Conservation (phyloP, 2,113 vertebrate species). For the Carassius auratus region DNA sequence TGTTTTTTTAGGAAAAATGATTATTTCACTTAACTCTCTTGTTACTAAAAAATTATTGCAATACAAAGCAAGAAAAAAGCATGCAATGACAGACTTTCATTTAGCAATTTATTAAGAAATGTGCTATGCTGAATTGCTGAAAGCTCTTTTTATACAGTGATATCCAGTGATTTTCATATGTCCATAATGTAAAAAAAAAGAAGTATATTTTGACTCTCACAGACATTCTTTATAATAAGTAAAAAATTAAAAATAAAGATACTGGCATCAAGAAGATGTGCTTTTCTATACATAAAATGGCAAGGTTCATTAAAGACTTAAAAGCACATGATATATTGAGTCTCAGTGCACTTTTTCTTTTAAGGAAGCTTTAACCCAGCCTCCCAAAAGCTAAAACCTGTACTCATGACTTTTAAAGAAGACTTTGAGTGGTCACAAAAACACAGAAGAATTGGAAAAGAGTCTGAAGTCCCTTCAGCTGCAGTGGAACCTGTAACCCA, state of each 20-base stretch:
- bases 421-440: slow-evolving; percentile 20
- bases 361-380: not conserved
- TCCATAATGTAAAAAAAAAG: not conserved
- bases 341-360: slow-evolving; percentile 41
- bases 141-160: not conserved
- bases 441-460: not conserved
- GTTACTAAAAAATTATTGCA: slow-evolving; percentile 6
- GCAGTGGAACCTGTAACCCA: slow-evolving; percentile 6
- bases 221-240: not conserved
- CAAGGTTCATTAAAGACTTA: slow-evolving; percentile 19
- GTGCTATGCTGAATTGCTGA: slow-evolving; percentile 4
- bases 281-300: slow-evolving; percentile 27
- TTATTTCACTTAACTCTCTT: not conserved
- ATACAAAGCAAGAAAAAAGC: not conserved
- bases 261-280: slow-evolving; percentile 26
- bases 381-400: slow-evolving; percentile 7
- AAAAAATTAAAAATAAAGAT: not conserved
- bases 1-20: slow-evolving; percentile 13
- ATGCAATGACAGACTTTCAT: not conserved
- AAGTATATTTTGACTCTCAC: not conserved
- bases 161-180: not conserved
- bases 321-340: slow-evolving; percentile 27
- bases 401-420: slow-evolving; percentile 36
- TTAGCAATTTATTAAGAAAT: not conserved
- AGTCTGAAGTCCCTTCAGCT: not conserved